Evolutionary conservation across 2,113 vertebrate species (phyloP), one percentile per base, ranked within the genome.

Genomic region (Centrocercus urophasianus): DNA sequence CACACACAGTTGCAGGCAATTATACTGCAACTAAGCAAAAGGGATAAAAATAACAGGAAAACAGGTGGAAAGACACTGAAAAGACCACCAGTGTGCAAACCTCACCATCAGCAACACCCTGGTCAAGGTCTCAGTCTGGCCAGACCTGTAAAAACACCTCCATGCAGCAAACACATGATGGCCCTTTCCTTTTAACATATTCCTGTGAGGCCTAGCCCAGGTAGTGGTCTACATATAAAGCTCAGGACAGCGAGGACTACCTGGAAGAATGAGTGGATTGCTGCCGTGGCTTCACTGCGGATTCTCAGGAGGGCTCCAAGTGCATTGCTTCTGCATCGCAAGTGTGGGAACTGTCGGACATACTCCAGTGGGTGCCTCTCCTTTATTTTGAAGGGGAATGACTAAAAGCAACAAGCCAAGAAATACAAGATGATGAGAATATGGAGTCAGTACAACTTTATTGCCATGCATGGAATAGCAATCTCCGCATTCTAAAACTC

Each of bases 381-480:
- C 96, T 98, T 99, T 48, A 98, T 97, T 81, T 99, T 99, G 90
- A 99, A 98, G 22, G 99, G 99, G 88, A 99, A 99, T 0, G 95
- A 94, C 99, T 99, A 88, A 36, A 87, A 93, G 63, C 78, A 66
- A 13, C 6, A 80, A 50, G 8, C 16, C 18, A 60, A 80, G 8
- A 50, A 86, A 78, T 50, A 21, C 1, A 52, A 77, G 24, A 66
- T 17, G 10, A 25, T 63, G 36, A 94, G n/a, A 90, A 81, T 30
- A 28, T 30, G 16, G 24, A 91, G 43, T 11, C 11, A n/a, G 10
- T 5, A 32, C 1, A 45, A 40, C 18, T 75, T 54, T 45, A 82
- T 0, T 17, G n/a, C 56, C 59, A 32, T 12, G 40, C 22, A 17
- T 0, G 0, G 34, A 78, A 65, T 3, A 50, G 5, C 10, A 12